These are phyloP conservation scores for Eulemur rufifrons DNA, from an alignment of 2,113 vertebrate species.

Conservation along the genomic window DNA sequence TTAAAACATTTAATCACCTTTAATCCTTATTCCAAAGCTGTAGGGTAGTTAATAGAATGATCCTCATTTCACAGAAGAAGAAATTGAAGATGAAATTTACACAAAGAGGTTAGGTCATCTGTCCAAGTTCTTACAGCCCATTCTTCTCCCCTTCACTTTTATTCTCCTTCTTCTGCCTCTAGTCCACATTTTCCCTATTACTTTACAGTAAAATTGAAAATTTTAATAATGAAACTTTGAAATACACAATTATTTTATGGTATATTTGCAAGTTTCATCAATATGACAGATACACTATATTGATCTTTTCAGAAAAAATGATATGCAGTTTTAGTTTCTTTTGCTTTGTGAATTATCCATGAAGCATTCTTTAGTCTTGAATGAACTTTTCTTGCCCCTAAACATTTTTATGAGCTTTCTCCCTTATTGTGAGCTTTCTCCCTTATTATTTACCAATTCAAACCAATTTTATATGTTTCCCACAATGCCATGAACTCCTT, in stretches of 20 bases:
- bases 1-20: background rate
- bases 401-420: background rate
- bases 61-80: background rate
- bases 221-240: background rate
- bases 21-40: background rate
- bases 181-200: background rate
- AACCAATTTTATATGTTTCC: slow-evolving; percentile 28
- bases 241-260: background rate
- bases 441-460: background rate
- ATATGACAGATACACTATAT: background rate
- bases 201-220: background rate
- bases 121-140: background rate
- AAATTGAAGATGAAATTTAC: background rate
- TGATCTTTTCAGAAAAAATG: background rate
- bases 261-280: background rate
- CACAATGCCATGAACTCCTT: slow-evolving; percentile 2
- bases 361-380: background rate
- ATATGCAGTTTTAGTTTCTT: background rate
- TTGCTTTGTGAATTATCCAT: background rate
- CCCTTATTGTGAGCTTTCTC: background rate
- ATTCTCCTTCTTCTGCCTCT: background rate
- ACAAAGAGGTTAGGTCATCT: background rate
- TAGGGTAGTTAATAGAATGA: background rate
- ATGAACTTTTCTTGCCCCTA: background rate
- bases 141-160: background rate